A percentile compares a stretch with the other conserved stretches of the same genome.
Conservation (phyloP, 1,140 invertebrate genomes). For the Hylaeus anthracinus region DNA sequence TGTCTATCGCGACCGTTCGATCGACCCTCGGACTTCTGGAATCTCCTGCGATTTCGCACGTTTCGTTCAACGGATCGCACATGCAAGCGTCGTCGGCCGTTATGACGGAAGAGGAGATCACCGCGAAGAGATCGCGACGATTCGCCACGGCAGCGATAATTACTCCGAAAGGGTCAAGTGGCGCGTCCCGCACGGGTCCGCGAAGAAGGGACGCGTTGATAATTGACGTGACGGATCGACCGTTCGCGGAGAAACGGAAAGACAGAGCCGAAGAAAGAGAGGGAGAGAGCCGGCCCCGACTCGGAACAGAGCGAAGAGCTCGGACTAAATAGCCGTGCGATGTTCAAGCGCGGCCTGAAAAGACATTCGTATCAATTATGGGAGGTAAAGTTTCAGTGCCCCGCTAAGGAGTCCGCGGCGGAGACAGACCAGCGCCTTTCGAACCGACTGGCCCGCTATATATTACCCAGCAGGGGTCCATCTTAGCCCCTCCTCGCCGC, state of each 20-base stretch:
- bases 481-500: constrained; percentile 34
- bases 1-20: constrained; percentile 19
- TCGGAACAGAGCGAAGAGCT: constrained; percentile 3
- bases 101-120: too few species aligned
- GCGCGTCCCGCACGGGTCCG: neutral
- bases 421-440: constrained; percentile 70
- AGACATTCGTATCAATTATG: constrained; percentile 81
- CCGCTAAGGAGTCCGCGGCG: constrained; percentile 63
- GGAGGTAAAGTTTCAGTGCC: constrained; percentile 71
- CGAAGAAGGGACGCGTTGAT: constrained; percentile 46
- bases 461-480: constrained; percentile 74
- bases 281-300: neutral
- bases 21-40: neutral
- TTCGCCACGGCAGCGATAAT: constrained; percentile 7
- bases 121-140: neutral
- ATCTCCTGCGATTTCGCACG: constrained; percentile 20
- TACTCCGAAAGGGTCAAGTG: constrained; percentile 24
- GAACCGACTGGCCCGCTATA: constrained; percentile 73
- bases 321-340: constrained; percentile 65
- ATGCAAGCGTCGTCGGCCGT: neutral
- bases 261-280: neutral
- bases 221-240: constrained; percentile 59
- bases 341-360: constrained; percentile 72
- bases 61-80: neutral
- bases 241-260: neutral